Percentiles rank a stretch among this genome's conserved stretches.
Evolutionary conservation across 2,113 vertebrate genomes (phyloP).

Genomic region (Sisor rabdophorus): DNA sequence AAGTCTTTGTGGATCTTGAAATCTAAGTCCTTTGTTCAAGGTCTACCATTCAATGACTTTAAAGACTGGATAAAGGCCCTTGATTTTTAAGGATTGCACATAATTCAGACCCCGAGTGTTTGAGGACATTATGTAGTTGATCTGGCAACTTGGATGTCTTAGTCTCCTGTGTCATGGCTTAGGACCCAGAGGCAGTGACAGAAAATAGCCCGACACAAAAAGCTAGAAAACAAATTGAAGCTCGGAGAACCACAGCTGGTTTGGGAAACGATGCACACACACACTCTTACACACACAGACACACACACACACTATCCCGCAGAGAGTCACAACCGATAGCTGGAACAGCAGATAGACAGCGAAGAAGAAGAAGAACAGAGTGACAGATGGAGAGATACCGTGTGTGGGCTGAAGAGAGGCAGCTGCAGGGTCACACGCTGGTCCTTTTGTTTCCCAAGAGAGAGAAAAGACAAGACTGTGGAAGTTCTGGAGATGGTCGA

Average conservation of each 20-base stretch:
- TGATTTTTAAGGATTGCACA: slow-evolving; percentile 22
- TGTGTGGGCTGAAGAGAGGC: slow-evolving; percentile 39
- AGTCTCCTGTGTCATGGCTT: neutral
- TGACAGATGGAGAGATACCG: slow-evolving; percentile 56
- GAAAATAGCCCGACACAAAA: slow-evolving; percentile 35
- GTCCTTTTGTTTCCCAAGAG: slow-evolving; percentile 43
- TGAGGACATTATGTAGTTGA: slow-evolving; percentile 8
- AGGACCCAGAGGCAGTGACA: slow-evolving; percentile 30
- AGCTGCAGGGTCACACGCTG: slow-evolving; percentile 42
- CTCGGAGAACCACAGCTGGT: slow-evolving; percentile 24
- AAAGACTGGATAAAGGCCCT: neutral
- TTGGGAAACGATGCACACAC: slow-evolving; percentile 20
- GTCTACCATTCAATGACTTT: neutral
- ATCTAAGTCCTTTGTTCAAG: neutral
- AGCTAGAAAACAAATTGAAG: slow-evolving; percentile 18
- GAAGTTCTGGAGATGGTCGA: slow-evolving; percentile 21
- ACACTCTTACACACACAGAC: slow-evolving; percentile 27
- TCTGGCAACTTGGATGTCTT: slow-evolving; percentile 17
- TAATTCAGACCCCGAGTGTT: slow-evolving; percentile 19
- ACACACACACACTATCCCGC: slow-evolving; percentile 36
- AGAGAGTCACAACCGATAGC: slow-evolving; percentile 48
- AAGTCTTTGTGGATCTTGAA: neutral
- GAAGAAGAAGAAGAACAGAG: slow-evolving; percentile 45
- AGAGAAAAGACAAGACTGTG: slow-evolving; percentile 22
- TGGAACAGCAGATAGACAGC: slow-evolving; percentile 48